phyloP scores from a whole-genome alignment of 1,140 invertebrate genomes.

The Amyelois transitella region DNA sequence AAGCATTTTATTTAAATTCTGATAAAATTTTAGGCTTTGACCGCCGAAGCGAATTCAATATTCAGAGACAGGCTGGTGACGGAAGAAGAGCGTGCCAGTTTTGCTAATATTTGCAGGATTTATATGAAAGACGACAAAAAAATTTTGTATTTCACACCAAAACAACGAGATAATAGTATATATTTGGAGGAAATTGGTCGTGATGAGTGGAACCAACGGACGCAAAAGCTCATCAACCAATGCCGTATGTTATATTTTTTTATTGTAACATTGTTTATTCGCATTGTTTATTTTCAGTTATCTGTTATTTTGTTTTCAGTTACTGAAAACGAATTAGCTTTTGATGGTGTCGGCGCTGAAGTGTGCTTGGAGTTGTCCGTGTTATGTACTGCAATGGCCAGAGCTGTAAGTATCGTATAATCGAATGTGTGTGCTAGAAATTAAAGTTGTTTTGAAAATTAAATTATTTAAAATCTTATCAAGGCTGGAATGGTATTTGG shows the following conservation, averaged over 20 bases:
- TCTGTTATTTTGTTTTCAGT: constrained; percentile 32
- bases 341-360: constrained; percentile 55
- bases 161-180: constrained; percentile 42
- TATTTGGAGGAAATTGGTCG: constrained; percentile 51
- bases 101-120: constrained; percentile 76
- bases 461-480: not conserved
- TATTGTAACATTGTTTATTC: not conserved
- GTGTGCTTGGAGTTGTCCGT: constrained; percentile 44
- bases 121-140: constrained; percentile 37
- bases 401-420: constrained; percentile 31
- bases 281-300: not conserved
- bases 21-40: constrained; percentile 77
- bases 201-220: constrained; percentile 77
- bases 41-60: constrained; percentile 84
- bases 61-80: constrained; percentile 86
- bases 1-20: too few relatives aligned
- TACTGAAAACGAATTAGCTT: constrained; percentile 46
- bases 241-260: constrained; percentile 75
- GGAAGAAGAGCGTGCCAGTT: constrained; percentile 79
- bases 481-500: too few relatives aligned
- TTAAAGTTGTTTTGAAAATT: too few relatives aligned
- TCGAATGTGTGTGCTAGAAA: not conserved
- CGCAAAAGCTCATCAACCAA: constrained; percentile 80
- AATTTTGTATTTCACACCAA: constrained; percentile 38
- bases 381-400: constrained; percentile 36